Evolutionary conservation across 2,113 vertebrate genomes (phyloP).

Genomic region (Rhombomys opimus): DNA sequence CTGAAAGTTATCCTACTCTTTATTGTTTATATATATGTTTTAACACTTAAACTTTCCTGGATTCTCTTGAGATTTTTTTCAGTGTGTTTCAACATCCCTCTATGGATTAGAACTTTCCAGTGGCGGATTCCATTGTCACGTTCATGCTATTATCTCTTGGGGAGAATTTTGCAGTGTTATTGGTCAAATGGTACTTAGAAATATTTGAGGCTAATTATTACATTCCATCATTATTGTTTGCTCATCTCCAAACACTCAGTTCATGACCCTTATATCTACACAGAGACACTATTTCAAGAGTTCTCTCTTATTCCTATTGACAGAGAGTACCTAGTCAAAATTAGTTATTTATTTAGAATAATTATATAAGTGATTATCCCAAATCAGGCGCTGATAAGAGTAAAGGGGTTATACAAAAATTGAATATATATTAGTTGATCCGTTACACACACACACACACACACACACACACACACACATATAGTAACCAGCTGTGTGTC

Average conservation of each 20-base stretch:
- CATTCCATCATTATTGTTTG: neutral
- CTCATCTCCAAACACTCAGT: constrained; percentile 4
- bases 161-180: neutral
- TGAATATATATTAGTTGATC: neutral
- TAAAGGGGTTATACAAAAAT: neutral
- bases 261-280: neutral
- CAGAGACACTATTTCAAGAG: constrained; percentile 27
- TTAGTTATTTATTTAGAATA: neutral
- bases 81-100: constrained; percentile 76
- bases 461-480: neutral
- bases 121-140: constrained; percentile 5
- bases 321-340: neutral
- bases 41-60: constrained; percentile 71
- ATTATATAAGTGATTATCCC: neutral
- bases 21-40: constrained; percentile 67
- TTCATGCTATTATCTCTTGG: neutral
- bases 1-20: constrained; percentile 60
- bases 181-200: constrained; percentile 10
- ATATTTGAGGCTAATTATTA: neutral
- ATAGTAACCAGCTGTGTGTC: neutral
- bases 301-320: neutral
- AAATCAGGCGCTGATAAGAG: neutral
- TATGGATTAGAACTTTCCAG: constrained; percentile 77
- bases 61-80: constrained; percentile 72
- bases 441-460: neutral